A percentile compares a stretch with the other conserved stretches of the same genome.
Evolutionary conservation across 1,140 invertebrate genomes (phyloP).

Genomic region (Mactra quadrangularis): DNA sequence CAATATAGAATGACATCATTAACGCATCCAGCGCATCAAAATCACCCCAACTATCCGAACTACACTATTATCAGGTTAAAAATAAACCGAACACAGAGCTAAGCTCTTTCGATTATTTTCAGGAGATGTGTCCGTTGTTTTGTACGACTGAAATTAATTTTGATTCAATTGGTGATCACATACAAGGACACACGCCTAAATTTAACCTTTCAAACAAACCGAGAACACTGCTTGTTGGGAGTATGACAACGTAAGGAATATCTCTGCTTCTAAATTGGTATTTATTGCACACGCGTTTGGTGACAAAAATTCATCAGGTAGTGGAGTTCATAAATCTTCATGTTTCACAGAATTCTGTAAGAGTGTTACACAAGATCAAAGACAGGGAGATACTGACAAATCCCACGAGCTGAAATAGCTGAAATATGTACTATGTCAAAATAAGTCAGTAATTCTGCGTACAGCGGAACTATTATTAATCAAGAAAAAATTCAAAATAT

Average conservation of each 20-base stretch:
- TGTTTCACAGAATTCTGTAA: constrained; percentile 43
- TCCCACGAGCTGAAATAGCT: not conserved
- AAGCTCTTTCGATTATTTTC: too few relatives aligned
- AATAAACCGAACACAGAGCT: constrained; percentile 35
- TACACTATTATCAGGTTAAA: constrained; percentile 51
- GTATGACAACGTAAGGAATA: too few relatives aligned
- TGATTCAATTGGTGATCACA: too few relatives aligned
- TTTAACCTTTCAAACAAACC: too few relatives aligned
- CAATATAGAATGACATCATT: too few relatives aligned
- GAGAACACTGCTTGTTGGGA: too few relatives aligned
- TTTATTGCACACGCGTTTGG: constrained; percentile 6
- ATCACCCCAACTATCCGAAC: too few relatives aligned
- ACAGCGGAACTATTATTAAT: constrained; percentile 16
- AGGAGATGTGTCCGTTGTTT: too few relatives aligned
- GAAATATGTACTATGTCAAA: not conserved
- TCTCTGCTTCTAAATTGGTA: constrained; percentile 46
- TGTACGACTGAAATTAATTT: too few relatives aligned
- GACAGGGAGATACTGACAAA: constrained; percentile 39
- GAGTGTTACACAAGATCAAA: not conserved
- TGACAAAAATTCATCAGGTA: constrained; percentile 30
- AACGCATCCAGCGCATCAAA: too few relatives aligned
- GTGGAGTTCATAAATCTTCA: constrained; percentile 7
- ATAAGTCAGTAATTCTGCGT: constrained; percentile 1
- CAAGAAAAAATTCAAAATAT: constrained; percentile 9
- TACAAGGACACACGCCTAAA: too few relatives aligned